Percentiles rank a stretch among this genome's conserved stretches.
These are phyloP conservation scores for Oreochromis mossambicus DNA, from an alignment of 2,797 vertebrate genomes.

Conservation along the genomic window DNA sequence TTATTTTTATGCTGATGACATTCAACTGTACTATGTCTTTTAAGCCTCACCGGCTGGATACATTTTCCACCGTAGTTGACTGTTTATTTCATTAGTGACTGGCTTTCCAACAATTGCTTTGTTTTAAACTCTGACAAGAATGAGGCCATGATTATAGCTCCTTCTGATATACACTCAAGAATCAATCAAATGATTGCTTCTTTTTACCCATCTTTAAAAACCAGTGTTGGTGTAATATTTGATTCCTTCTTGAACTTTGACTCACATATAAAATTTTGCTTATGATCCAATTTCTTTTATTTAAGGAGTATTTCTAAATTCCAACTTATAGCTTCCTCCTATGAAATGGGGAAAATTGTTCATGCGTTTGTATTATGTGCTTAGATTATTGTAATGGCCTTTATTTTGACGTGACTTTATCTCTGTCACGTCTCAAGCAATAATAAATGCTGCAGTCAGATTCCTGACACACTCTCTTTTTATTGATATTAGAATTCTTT, in stretches of 20 bases:
- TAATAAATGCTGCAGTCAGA: neutral
- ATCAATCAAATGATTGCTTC: neutral
- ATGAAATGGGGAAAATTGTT: accelerated
- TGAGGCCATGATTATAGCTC: neutral
- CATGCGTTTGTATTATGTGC: neutral
- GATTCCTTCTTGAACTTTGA: neutral
- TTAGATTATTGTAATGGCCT: accelerated
- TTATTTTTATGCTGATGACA: neutral
- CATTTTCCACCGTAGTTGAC: neutral
- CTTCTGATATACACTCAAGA: neutral
- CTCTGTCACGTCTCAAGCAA: neutral
- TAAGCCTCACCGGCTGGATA: neutral
- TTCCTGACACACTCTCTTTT: neutral
- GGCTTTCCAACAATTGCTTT: neutral
- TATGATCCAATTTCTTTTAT: neutral
- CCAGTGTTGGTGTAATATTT: neutral
- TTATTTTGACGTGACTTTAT: neutral
- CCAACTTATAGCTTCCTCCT: neutral
- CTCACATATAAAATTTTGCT: neutral
- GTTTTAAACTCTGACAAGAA: neutral
- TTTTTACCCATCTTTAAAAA: neutral
- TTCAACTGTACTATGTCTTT: neutral
- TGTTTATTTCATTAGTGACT: neutral
- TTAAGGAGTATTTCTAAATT: neutral
- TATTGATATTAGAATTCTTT: accelerated